These are phyloP conservation scores for Caenorhabditis briggsae DNA, from an alignment of 1,140 invertebrate species.

Conservation along the genomic window DNA sequence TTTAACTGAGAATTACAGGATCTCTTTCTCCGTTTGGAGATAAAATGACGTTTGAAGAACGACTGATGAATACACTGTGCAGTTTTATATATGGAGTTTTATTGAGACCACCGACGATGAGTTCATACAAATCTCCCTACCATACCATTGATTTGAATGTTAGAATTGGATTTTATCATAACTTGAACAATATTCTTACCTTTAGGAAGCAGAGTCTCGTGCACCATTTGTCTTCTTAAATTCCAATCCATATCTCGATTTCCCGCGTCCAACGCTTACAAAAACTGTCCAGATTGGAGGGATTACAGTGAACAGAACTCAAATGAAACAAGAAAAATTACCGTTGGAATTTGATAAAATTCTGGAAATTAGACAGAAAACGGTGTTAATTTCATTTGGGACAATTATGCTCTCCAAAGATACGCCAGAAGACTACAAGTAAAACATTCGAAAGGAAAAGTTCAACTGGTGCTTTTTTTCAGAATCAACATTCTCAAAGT, in stretches of 20 bases:
- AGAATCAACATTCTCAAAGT: constrained; percentile 36
- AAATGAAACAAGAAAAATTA: constrained; percentile 25
- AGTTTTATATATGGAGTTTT: neutral
- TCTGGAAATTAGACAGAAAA: constrained; percentile 38
- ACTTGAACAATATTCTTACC: too few species aligned
- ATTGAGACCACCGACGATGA: neutral
- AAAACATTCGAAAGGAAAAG: neutral
- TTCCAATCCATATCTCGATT: constrained; percentile 57
- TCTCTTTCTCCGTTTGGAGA: neutral
- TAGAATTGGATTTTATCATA: too few species aligned
- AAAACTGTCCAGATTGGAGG: constrained; percentile 63
- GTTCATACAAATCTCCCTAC: neutral
- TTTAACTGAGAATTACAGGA: neutral
- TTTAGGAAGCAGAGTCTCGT: constrained; percentile 26
- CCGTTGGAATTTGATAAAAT: constrained; percentile 39
- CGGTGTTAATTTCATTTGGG: constrained; percentile 68
- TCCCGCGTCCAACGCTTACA: constrained; percentile 51
- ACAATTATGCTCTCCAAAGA: constrained; percentile 56
- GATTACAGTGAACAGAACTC: constrained; percentile 49
- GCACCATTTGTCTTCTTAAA: constrained; percentile 58
- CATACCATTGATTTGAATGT: neutral
- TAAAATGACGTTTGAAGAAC: constrained; percentile 41
- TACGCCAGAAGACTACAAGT: constrained; percentile 62
- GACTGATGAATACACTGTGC: neutral
- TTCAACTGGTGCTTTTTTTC: neutral